phyloP scores from a whole-genome alignment of 2,797 vertebrate genomes.

The Prunella strophiata region DNA sequence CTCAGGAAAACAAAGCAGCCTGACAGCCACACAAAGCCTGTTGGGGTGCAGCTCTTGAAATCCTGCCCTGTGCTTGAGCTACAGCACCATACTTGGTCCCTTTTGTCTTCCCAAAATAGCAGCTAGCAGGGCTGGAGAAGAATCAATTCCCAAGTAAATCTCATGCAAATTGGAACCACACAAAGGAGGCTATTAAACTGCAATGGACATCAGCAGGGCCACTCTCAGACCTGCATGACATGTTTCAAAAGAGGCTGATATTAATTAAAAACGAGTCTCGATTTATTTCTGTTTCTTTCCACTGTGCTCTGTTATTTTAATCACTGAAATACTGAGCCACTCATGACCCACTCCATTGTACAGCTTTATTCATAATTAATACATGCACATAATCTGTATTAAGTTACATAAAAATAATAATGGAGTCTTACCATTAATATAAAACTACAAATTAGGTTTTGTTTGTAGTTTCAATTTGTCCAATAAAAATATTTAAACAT shows the following conservation, averaged over 20 bases:
- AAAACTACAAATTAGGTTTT: slow-evolving; percentile 50
- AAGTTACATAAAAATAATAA: slow-evolving; percentile 32
- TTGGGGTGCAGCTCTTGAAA: slow-evolving; percentile 28
- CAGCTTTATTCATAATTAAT: slow-evolving; percentile 26
- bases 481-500: slow-evolving; percentile 17
- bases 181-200: slow-evolving; percentile 49
- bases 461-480: slow-evolving; percentile 39
- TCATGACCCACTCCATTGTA: neutral
- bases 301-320: slow-evolving; percentile 45
- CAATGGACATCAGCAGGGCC: neutral
- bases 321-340: slow-evolving; percentile 6
- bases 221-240: neutral
- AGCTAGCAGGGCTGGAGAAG: slow-evolving; percentile 3
- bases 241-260: slow-evolving; percentile 23
- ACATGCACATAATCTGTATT: neutral
- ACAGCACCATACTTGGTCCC: slow-evolving; percentile 42
- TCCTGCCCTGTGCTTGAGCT: slow-evolving; percentile 14
- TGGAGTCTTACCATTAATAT: neutral
- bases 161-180: slow-evolving; percentile 58
- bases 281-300: slow-evolving; percentile 40
- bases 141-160: slow-evolving; percentile 48
- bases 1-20: slow-evolving; percentile 31
- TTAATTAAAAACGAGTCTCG: neutral
- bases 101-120: slow-evolving; percentile 60
- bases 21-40: neutral